phyloP scores from a whole-genome alignment of 2,113 vertebrate genomes.

The Piprites chloris region DNA sequence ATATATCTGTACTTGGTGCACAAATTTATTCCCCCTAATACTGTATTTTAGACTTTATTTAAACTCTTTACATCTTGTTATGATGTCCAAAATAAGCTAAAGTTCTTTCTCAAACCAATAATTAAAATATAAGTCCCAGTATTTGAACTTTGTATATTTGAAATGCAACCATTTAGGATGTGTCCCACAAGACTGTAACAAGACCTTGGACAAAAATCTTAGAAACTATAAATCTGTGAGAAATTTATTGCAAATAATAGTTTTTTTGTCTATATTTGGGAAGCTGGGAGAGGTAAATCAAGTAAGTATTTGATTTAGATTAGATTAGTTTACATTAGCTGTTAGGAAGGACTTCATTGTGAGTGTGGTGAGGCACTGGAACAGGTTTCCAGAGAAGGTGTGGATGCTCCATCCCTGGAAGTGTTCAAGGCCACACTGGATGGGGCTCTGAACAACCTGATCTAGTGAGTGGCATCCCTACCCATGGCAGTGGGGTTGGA shows the following conservation, averaged over 20 bases:
- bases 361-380: not conserved
- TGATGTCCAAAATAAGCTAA: not conserved
- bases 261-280: not conserved
- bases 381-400: not conserved
- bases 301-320: not conserved
- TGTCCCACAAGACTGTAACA: not conserved
- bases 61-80: constrained; percentile 10
- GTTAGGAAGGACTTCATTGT: not conserved
- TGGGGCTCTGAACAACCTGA: not conserved
- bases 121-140: not conserved
- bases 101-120: not conserved
- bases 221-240: not conserved
- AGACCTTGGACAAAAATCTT: not conserved
- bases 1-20: not conserved
- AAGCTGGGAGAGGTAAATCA: not conserved
- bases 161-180: not conserved
- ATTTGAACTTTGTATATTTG: not conserved
- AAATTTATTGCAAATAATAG: not conserved
- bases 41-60: constrained; percentile 8
- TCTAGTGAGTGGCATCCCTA: too few relatives aligned
- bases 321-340: not conserved
- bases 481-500: accelerated
- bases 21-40: not conserved
- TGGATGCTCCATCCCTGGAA: not conserved
- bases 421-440: not conserved